Evolutionary conservation across 92 coral and sea anemone genomes (phyloP).

Genomic region (Zoanthus solanderi): DNA sequence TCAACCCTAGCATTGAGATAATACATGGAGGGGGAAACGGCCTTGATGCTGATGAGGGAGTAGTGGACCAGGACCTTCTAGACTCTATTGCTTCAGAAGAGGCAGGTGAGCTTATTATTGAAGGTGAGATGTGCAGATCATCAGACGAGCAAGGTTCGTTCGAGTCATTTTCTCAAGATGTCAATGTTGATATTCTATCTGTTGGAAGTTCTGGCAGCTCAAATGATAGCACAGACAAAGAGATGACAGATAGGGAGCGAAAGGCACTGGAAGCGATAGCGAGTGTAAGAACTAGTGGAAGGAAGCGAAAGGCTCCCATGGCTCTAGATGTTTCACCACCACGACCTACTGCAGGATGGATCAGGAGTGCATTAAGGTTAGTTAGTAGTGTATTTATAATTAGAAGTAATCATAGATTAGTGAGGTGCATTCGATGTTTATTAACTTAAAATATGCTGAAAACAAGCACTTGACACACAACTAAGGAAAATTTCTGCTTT

Average conservation of each 20-base stretch:
- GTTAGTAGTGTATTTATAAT: neutral
- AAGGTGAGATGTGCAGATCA: slow-evolving; percentile 33
- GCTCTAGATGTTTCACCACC: slow-evolving; percentile 86
- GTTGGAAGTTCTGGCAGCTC: slow-evolving; percentile 62
- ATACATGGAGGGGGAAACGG: neutral
- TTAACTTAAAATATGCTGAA: no score
- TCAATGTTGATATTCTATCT: slow-evolving; percentile 65
- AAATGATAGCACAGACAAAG: slow-evolving; percentile 54
- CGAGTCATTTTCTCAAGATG: slow-evolving; percentile 29
- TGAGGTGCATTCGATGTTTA: no score
- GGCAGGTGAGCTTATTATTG: slow-evolving; percentile 26
- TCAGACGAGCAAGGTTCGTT: slow-evolving; percentile 17
- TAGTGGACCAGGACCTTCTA: neutral
- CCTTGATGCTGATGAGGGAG: neutral
- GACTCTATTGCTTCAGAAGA: slow-evolving; percentile 20
- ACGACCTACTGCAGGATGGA: slow-evolving; percentile 93
- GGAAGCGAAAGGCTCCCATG: slow-evolving; percentile 95
- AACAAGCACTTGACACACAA: no score
- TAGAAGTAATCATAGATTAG: no score
- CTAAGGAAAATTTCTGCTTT: no score
- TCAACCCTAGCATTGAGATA: neutral
- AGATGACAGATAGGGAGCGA: slow-evolving; percentile 80
- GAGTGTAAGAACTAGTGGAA: slow-evolving; percentile 92
- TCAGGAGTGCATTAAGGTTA: slow-evolving; percentile 84
- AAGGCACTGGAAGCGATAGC: slow-evolving; percentile 87